phyloP scores from a whole-genome alignment of 2,113 vertebrate species.

The Gavialis gangeticus region DNA sequence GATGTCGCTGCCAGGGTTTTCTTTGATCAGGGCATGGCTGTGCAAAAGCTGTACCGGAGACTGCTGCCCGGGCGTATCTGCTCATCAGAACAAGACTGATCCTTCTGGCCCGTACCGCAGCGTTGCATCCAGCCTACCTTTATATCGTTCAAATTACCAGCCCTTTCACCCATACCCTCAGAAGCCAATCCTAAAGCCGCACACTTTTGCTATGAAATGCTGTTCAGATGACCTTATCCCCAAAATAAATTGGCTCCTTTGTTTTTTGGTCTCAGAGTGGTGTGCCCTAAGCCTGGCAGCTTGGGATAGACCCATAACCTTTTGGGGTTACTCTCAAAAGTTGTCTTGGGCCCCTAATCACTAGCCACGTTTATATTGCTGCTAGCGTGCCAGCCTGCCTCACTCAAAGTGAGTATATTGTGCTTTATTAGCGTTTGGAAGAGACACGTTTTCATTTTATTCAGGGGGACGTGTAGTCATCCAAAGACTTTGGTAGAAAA shows the following conservation, averaged over 20 bases:
- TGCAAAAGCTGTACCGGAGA: background rate
- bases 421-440: background rate
- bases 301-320: no score
- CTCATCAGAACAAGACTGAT: background rate
- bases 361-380: background rate
- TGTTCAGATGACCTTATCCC: conserved; percentile 35
- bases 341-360: conserved; percentile 17
- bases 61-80: background rate
- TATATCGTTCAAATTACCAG: background rate
- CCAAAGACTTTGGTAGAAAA: background rate
- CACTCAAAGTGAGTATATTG: conserved; percentile 7
- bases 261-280: conserved; percentile 1
- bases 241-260: conserved; percentile 48
- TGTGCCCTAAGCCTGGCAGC: no score
- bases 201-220: conserved; percentile 27
- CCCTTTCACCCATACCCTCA: background rate
- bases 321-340: background rate
- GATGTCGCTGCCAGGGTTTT: background rate
- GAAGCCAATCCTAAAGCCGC: background rate
- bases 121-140: background rate
- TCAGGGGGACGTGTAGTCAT: conserved; percentile 29
- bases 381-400: background rate
- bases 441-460: conserved; percentile 44
- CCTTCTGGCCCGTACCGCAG: conserved; percentile 25
- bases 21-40: background rate